phyloP scores from a whole-genome alignment of 2,888 invertebrate species.

The Hoplodrina blanda region DNA sequence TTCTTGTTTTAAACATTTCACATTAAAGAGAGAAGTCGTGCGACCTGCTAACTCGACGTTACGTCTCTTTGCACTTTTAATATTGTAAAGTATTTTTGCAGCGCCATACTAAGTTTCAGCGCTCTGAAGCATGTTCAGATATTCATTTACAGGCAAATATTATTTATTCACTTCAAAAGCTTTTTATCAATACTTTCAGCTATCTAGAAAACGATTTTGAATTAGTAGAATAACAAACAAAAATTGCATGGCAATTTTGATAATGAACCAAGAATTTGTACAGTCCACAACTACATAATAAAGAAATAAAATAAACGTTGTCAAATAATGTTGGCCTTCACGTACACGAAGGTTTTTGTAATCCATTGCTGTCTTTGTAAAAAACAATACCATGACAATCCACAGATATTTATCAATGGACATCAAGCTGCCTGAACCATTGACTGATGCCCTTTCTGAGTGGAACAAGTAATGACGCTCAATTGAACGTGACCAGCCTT shows the following conservation, averaged over 20 bases:
- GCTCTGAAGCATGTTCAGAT: background rate
- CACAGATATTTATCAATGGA: background rate
- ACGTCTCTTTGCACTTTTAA: slow-evolving; percentile 30
- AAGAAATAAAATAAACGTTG: too few relatives aligned
- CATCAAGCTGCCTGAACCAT: background rate
- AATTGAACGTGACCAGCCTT: slow-evolving; percentile 44
- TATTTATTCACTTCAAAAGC: background rate
- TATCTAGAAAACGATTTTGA: too few relatives aligned
- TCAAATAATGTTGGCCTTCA: background rate
- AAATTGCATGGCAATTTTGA: too few relatives aligned
- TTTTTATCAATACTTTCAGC: background rate
- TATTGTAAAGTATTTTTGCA: slow-evolving; percentile 26
- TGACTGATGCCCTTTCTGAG: slow-evolving; percentile 11
- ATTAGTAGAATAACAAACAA: too few relatives aligned
- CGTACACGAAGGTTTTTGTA: background rate
- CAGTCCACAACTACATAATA: too few relatives aligned
- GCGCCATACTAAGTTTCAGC: slow-evolving; percentile 8
- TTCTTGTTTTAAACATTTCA: slow-evolving; percentile 40
- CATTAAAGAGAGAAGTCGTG: slow-evolving; percentile 31
- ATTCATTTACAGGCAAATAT: background rate
- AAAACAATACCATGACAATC: background rate
- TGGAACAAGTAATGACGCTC: slow-evolving; percentile 36
- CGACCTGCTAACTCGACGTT: slow-evolving; percentile 1
- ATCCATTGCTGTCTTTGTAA: background rate
- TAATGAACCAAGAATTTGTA: too few relatives aligned